Conservation (phyloP, 2,888 invertebrate species). For the Hetaerina titia region DNA sequence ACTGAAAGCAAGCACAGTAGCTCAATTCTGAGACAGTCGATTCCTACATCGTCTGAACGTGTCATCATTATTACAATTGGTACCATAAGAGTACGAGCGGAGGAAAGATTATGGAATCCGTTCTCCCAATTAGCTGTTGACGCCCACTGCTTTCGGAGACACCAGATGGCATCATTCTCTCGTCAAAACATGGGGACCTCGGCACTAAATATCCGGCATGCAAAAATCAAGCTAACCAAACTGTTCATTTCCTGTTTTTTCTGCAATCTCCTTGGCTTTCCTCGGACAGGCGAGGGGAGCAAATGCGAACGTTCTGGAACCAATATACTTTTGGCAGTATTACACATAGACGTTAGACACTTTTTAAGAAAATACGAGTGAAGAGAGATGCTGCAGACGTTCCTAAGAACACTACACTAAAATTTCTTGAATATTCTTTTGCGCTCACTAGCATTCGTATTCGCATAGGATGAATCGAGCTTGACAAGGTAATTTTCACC, state of each 20-base stretch:
- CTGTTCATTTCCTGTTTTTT: background rate
- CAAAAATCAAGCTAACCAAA: background rate
- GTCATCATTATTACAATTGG: background rate
- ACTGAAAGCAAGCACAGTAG: background rate
- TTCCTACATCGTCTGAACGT: background rate
- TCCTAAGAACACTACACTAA: too few relatives aligned
- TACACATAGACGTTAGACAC: background rate
- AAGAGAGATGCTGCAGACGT: too few relatives aligned
- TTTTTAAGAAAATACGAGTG: too few relatives aligned
- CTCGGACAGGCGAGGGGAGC: background rate
- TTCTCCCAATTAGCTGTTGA: background rate
- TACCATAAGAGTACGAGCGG: background rate
- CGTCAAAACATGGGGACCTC: background rate
- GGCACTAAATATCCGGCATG: background rate
- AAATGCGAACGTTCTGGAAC: background rate
- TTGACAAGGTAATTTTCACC: too few relatives aligned
- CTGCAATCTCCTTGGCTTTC: background rate
- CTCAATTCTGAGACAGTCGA: background rate
- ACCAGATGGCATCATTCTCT: background rate
- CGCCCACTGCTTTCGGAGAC: background rate
- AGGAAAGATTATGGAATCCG: background rate
- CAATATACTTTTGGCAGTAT: background rate
- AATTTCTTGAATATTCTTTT: too few relatives aligned
- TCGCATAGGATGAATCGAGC: too few relatives aligned
- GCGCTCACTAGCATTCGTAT: too few relatives aligned